phyloP scores from a whole-genome alignment of 2,888 invertebrate genomes.

The Pandemis cinnamomeana region DNA sequence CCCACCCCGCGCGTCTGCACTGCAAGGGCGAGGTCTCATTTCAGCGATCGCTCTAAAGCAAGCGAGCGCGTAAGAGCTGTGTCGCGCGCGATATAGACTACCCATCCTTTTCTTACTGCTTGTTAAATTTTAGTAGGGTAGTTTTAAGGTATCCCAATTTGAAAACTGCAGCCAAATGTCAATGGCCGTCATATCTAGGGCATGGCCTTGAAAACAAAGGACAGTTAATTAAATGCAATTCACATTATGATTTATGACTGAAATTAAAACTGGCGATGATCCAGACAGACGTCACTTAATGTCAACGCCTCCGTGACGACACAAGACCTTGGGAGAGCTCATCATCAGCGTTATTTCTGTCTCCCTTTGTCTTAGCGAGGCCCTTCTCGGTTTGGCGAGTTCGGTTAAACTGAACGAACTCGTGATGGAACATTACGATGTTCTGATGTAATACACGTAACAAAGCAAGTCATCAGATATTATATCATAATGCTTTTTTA shows the following conservation, averaged over 20 bases:
- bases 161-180: not conserved
- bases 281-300: conserved; percentile 54
- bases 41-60: no score
- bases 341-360: conserved; percentile 24
- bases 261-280: conserved; percentile 24
- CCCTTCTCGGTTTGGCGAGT: not conserved
- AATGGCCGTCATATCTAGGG: conserved; percentile 9
- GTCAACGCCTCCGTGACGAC: conserved; percentile 58
- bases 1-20: no score
- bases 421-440: not conserved
- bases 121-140: no score
- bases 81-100: no score
- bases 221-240: conserved; percentile 5
- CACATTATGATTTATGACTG: conserved; percentile 37
- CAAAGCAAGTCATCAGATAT: not conserved
- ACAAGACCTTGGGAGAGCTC: conserved; percentile 43
- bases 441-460: not conserved
- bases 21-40: no score
- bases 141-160: not conserved
- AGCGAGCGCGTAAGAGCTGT: no score
- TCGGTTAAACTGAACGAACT: not conserved
- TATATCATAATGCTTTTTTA: not conserved
- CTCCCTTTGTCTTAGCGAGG: conserved; percentile 12
- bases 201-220: conserved; percentile 23
- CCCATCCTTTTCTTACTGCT: no score